Conservation (phyloP, 2,113 vertebrate species). For the Empidonax alnorum region DNA sequence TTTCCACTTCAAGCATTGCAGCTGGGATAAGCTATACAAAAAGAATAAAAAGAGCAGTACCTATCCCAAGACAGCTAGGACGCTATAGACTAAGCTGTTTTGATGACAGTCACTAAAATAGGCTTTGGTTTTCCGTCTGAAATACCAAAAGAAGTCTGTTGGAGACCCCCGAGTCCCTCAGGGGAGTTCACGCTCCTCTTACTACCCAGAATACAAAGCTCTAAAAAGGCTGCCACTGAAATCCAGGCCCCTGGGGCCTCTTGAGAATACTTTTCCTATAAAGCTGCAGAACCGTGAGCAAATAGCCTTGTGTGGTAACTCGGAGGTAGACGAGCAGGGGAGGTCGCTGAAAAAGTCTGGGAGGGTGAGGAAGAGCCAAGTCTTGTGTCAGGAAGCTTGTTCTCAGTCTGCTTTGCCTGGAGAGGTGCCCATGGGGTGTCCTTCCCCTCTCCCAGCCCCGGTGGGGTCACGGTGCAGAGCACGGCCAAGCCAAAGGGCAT, state of each 20-base stretch:
- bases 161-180: not conserved
- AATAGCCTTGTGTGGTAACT: not conserved
- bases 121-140: slow-evolving; percentile 61
- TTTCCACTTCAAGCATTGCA: not conserved
- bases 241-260: slow-evolving; percentile 26
- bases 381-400: not conserved
- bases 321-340: slow-evolving; percentile 1
- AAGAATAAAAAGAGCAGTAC: slow-evolving; percentile 2
- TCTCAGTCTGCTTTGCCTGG: not conserved
- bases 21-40: slow-evolving; percentile 24
- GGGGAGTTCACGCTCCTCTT: not conserved
- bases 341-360: not conserved
- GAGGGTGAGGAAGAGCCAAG: not conserved
- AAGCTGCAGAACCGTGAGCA: slow-evolving; percentile 43
- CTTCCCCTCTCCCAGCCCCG: not conserved
- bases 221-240: slow-evolving; percentile 61
- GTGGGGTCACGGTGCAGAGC: not conserved
- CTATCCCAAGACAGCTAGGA: slow-evolving; percentile 32
- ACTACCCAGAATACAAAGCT: slow-evolving; percentile 34
- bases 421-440: not conserved
- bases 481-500: not conserved
- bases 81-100: slow-evolving; percentile 1
- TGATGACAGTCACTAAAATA: slow-evolving; percentile 28
- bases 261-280: slow-evolving; percentile 29
- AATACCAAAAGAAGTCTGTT: slow-evolving; percentile 21